Evolutionary conservation across 2,113 vertebrate genomes (phyloP).

Genomic region (Ptilonorhynchus violaceus): DNA sequence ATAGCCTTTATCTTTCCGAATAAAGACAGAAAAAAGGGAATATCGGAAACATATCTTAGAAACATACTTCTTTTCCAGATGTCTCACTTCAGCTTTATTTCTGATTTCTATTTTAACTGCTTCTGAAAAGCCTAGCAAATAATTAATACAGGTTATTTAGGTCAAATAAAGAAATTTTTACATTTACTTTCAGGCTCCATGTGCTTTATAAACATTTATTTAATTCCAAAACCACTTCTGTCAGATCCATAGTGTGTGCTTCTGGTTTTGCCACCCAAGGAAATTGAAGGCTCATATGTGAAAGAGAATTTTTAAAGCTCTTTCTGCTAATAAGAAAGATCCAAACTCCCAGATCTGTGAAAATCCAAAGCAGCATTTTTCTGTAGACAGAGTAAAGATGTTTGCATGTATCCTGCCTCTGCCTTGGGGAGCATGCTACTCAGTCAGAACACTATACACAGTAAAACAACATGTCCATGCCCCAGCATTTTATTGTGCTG

Average conservation of each 20-base stretch:
- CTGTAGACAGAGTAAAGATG: background rate
- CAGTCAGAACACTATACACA: background rate
- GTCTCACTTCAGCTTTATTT: background rate
- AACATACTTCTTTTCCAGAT: background rate
- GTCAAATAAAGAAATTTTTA: background rate
- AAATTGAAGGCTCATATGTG: background rate
- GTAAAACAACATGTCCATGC: background rate
- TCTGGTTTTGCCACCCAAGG: background rate
- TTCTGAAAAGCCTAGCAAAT: background rate
- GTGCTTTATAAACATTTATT: background rate
- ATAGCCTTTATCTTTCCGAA: background rate
- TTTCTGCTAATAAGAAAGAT: background rate
- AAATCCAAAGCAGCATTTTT: background rate
- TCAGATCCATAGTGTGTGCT: background rate
- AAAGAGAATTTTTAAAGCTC: background rate
- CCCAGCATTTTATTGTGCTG: background rate
- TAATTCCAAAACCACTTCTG: background rate
- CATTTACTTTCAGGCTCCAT: background rate
- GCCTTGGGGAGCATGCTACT: rapidly evolving
- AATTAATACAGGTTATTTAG: background rate
- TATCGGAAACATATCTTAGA: background rate
- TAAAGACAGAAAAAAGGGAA: background rate
- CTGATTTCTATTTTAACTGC: background rate
- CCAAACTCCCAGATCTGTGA: background rate
- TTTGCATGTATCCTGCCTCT: background rate